A percentile compares a stretch with the other conserved stretches of the same genome.
Conservation (phyloP, 2,888 invertebrate species). For the Apamea sordens region DNA sequence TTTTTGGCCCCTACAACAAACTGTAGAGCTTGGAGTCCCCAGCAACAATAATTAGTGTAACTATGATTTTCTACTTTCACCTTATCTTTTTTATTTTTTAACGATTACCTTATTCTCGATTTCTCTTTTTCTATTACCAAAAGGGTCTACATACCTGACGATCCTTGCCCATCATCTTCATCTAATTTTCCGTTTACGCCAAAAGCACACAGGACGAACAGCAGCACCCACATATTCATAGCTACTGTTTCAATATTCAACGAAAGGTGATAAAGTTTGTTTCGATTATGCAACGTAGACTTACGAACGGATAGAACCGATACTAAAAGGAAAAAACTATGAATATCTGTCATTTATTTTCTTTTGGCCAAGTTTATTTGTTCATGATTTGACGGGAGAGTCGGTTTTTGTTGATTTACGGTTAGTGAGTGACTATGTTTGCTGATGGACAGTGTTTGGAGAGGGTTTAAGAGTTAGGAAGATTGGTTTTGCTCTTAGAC, state of each 20-base stretch:
- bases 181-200: slow-evolving; percentile 43
- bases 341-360: neutral
- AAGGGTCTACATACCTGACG: slow-evolving; percentile 45
- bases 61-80: neutral
- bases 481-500: neutral
- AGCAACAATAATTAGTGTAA: neutral
- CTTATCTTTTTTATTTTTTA: neutral
- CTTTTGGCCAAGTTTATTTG: slow-evolving; percentile 3
- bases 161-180: slow-evolving; percentile 37
- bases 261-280: slow-evolving; percentile 9
- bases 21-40: neutral
- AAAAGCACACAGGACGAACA: slow-evolving; percentile 49
- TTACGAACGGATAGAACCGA: slow-evolving; percentile 37
- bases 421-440: slow-evolving; percentile 6
- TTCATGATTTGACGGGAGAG: neutral
- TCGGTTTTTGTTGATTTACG: neutral
- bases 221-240: slow-evolving; percentile 35
- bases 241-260: slow-evolving; percentile 27
- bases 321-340: neutral
- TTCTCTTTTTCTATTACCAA: neutral
- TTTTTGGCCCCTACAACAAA: neutral
- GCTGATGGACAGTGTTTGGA: neutral
- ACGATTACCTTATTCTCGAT: neutral
- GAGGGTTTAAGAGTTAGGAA: neutral
- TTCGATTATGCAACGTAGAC: slow-evolving; percentile 29